Evolutionary conservation across 2,797 vertebrate species (phyloP), one percentile per base, ranked within the genome.

Genomic region (Etheostoma nigrum): DNA sequence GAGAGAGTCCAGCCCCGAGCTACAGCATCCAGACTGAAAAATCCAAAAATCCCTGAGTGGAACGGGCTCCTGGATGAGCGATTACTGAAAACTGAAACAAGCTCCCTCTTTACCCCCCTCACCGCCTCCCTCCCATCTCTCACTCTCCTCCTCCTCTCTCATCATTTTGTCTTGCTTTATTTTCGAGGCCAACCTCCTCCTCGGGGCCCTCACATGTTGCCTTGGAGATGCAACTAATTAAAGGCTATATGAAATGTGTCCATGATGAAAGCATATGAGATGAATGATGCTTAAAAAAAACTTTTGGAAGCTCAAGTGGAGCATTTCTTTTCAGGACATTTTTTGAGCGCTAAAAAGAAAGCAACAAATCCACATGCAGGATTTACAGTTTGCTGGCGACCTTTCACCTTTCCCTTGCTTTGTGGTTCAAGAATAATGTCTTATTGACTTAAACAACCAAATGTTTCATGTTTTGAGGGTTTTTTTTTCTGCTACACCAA

Each of bases 31-130:
- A 89, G 84, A 53, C 74, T 58, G 63, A 57, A 74, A 85, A 77
- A 82, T 86, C 82, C 84, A 80, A 76, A 85, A 71, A 86, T 90
- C 87, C 90, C 90, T 81, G 87, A 91, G 88, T 78, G 88, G 86
- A 89, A 52, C 70, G 33, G 69, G 80, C 86, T 88, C 82, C 88
- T 84, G 86, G 77, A 79, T 75, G 86, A 88, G 85, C 15, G 75
- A 85, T 85, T 11, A 66, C 81, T 67, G 83, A 53, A 53, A 51
- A 88, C 78, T 89, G 86, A 75, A 89, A 87, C 86, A 68, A 78
- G 72, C 86, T 82, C 83, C 70, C 66, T 72, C 68, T 72, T 72
- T 44, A 68, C 16, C 74, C 72, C 67, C 77, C 69, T 81, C 36
- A 3, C 36, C 3, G 36, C 10, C 36, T 40, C 36, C 36, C 36